Evolutionary conservation across 2,888 invertebrate genomes (phyloP).

Genomic region (Nymphalis polychloros): DNA sequence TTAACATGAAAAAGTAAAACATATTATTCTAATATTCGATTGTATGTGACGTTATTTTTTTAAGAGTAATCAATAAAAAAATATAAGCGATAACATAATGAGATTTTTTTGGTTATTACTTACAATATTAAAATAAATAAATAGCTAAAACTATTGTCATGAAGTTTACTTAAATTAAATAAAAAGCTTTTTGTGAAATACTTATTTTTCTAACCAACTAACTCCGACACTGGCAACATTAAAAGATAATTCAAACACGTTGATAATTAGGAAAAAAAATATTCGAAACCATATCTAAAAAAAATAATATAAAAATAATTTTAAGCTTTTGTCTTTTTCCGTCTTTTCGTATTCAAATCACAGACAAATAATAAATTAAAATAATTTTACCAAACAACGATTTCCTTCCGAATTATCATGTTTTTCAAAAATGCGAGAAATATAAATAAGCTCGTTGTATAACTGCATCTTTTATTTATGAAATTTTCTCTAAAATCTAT

Average conservation of each 20-base stretch:
- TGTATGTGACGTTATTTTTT: too few relatives aligned
- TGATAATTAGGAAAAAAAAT: not conserved
- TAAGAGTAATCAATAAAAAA: too few relatives aligned
- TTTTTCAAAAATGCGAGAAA: constrained; percentile 7
- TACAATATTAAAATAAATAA: not conserved
- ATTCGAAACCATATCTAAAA: not conserved
- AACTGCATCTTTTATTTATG: not conserved
- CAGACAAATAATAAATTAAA: constrained; percentile 9
- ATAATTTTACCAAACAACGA: not conserved
- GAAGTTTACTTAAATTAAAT: constrained; percentile 5
- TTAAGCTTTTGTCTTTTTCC: constrained; percentile 1
- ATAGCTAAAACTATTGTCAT: constrained; percentile 25
- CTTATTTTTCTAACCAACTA: not conserved
- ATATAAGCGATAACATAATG: not conserved
- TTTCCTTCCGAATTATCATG: not conserved
- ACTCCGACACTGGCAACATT: constrained; percentile 7
- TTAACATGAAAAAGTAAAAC: too few relatives aligned
- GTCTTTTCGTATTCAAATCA: constrained; percentile 3
- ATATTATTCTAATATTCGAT: too few relatives aligned
- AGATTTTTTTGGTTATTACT: not conserved
- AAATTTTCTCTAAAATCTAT: constrained; percentile 15
- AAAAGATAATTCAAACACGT: constrained; percentile 6
- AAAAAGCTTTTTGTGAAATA: constrained; percentile 5
- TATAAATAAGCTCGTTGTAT: constrained; percentile 12
- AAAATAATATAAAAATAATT: constrained; percentile 1